phyloP scores from a whole-genome alignment of 2,888 invertebrate genomes.

The Leptopilina syphax region DNA sequence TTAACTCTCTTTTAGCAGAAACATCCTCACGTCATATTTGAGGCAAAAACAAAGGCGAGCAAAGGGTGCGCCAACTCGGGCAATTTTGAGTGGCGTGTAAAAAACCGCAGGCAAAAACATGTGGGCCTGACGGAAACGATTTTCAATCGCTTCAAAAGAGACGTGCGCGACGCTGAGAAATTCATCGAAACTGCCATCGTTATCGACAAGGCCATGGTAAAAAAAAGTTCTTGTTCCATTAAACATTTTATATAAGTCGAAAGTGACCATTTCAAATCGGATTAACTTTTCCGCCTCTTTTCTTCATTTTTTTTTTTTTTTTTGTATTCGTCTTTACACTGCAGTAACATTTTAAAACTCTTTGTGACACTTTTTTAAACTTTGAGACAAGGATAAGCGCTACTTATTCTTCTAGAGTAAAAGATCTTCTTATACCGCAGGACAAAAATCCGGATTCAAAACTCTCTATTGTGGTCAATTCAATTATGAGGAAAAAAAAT shows the following conservation, averaged over 20 bases:
- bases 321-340: conserved; percentile 38
- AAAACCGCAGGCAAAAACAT: conserved; percentile 82
- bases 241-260: not conserved
- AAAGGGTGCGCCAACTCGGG: conserved; percentile 93
- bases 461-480: not conserved
- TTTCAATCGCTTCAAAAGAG: conserved; percentile 81
- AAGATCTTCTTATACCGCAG: too few relatives aligned
- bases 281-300: conserved; percentile 53
- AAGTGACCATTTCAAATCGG: conserved; percentile 50
- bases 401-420: not conserved
- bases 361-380: conserved; percentile 47
- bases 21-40: conserved; percentile 98
- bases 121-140: conserved; percentile 72
- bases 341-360: conserved; percentile 47
- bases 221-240: not conserved
- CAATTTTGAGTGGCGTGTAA: conserved; percentile 85
- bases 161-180: conserved; percentile 93
- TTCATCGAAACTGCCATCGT: conserved; percentile 97
- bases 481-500: not conserved
- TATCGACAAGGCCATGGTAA: conserved; percentile 95
- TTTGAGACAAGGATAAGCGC: conserved; percentile 36
- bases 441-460: not conserved
- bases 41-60: conserved; percentile 92
- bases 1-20: conserved; percentile 89
- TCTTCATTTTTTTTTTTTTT: conserved; percentile 42